Evolutionary conservation across 2,113 vertebrate species (phyloP).

Genomic region (Salminus brasiliensis): DNA sequence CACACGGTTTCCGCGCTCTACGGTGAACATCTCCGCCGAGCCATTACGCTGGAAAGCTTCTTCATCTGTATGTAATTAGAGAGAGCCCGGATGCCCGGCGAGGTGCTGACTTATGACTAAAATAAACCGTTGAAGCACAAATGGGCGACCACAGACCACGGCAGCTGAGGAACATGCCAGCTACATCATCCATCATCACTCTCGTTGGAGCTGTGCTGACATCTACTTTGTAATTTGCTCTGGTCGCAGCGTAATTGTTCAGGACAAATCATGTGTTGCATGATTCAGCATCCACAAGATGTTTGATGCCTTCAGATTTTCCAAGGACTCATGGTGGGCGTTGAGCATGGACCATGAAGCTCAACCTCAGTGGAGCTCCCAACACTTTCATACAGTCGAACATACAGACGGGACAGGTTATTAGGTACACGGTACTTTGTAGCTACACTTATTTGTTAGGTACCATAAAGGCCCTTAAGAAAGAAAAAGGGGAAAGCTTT

Average conservation of each 20-base stretch:
- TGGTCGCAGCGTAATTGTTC: background rate
- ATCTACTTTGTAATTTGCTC: slow-evolving; percentile 35
- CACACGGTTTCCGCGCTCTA: slow-evolving; percentile 3
- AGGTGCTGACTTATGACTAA: slow-evolving; percentile 51
- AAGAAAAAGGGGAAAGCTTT: too few species aligned
- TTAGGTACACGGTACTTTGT: too few species aligned
- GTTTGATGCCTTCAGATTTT: slow-evolving; percentile 32
- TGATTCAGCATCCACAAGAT: slow-evolving; percentile 34
- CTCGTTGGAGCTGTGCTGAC: slow-evolving; percentile 30
- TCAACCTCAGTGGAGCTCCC: background rate
- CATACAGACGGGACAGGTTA: too few species aligned
- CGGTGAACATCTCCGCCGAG: background rate
- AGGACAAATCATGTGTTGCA: background rate
- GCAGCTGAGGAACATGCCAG: slow-evolving; percentile 30
- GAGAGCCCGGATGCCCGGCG: slow-evolving; percentile 17
- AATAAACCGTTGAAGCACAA: slow-evolving; percentile 46
- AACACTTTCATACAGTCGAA: background rate
- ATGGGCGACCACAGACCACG: slow-evolving; percentile 39
- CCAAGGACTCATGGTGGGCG: background rate
- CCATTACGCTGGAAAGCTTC: slow-evolving; percentile 34
- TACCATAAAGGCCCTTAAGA: too few species aligned
- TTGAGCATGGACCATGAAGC: too few species aligned
- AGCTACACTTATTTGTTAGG: too few species aligned
- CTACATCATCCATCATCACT: slow-evolving; percentile 38
- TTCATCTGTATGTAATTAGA: slow-evolving; percentile 42